A percentile compares a stretch with the other conserved stretches of the same genome.
These are phyloP conservation scores for Pontoporia blainvillei DNA, from an alignment of 2,113 vertebrate genomes.

Conservation along the genomic window DNA sequence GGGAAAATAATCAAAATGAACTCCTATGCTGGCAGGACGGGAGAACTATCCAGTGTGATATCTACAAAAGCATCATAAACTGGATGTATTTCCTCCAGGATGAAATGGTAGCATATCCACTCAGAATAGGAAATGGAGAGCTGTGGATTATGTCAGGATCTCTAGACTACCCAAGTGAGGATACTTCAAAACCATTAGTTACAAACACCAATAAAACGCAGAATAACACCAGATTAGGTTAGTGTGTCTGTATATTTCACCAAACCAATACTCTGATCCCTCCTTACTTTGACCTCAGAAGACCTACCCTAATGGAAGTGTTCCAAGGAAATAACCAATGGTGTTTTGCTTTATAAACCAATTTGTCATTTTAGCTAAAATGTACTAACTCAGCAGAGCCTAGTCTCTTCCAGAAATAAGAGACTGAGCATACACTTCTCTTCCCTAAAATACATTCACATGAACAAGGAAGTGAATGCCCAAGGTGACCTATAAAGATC, in stretches of 20 bases:
- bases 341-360: not conserved
- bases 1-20: not conserved
- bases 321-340: not conserved
- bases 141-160: not conserved
- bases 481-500: not conserved
- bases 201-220: not conserved
- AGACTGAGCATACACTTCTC: not conserved
- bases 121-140: not conserved
- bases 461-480: not conserved
- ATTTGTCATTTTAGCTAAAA: slow-evolving; percentile 8
- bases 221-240: not conserved
- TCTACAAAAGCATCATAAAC: not conserved
- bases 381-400: not conserved
- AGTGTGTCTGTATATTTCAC: not conserved
- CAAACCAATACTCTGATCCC: not conserved
- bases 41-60: not conserved
- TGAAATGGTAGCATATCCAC: not conserved
- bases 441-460: not conserved
- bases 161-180: not conserved
- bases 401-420: not conserved
- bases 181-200: not conserved
- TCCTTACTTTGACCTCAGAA: not conserved
- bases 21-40: not conserved
- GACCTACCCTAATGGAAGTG: not conserved
- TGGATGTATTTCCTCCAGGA: not conserved